These are phyloP conservation scores for Forpus xanthops DNA, from an alignment of 2,797 vertebrate genomes.

Conservation along the genomic window DNA sequence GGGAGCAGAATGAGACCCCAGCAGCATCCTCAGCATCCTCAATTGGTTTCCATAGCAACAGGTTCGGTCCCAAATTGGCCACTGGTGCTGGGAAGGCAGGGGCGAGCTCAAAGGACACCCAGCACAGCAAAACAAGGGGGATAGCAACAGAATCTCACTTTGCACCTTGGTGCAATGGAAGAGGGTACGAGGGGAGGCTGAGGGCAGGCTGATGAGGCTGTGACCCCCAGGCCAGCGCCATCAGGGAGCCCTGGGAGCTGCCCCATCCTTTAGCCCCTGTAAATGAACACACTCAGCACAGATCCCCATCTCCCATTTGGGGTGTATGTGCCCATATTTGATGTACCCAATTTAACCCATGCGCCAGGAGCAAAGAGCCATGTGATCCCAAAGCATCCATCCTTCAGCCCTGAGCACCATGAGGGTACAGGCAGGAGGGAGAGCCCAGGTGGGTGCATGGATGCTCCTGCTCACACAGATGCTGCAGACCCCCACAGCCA, in stretches of 20 bases:
- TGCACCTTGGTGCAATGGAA: rapidly evolving
- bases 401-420: neutral
- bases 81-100: neutral
- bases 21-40: constrained; percentile 55
- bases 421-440: neutral
- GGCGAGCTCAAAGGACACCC: neutral
- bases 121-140: neutral
- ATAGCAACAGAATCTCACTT: neutral
- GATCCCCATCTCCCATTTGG: rapidly evolving
- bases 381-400: neutral
- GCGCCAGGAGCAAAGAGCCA: neutral
- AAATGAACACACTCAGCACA: rapidly evolving
- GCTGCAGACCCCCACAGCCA: neutral
- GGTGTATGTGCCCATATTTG: rapidly evolving
- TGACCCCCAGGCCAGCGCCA: neutral
- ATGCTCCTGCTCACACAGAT: neutral
- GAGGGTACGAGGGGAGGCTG: rapidly evolving
- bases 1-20: constrained; percentile 50
- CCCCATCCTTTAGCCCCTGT: neutral
- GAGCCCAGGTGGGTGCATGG: neutral
- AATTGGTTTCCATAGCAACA: constrained; percentile 64
- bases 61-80: neutral
- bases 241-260: rapidly evolving
- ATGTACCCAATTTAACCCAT: neutral
- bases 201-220: neutral